Base-by-base conservation (phyloP, 1,140 invertebrate species). In the Delia radicum region DNA sequence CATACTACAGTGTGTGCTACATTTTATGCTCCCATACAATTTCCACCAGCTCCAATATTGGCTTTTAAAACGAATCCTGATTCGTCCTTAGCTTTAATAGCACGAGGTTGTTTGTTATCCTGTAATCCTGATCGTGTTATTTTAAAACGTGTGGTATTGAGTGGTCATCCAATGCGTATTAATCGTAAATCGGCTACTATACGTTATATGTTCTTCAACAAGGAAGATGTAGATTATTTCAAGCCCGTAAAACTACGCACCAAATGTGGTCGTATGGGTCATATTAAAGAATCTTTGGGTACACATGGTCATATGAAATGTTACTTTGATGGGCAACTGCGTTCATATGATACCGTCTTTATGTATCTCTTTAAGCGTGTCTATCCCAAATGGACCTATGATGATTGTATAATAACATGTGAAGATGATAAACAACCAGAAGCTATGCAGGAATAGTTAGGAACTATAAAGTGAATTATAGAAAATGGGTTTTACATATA, bases 221-320 rank as follows among this genome's bases (percentile, higher is more conserved):
- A 94, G 85, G 97, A 99, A 80, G 98, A 99, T 87, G 96, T 99
- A 26, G 85, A 93, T 33, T 99, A 97, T 92, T 99, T 99, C 84
- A 99, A 98, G 85, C 96, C 96, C 7, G 92, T 99, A 29, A 95
- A 97, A 87, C 88, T 99, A 71, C 90, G 92, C 65, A 98, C 98
- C 0, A 98, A 98, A 85, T 95, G 94, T 88, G 98, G 98, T 48
- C 90, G 95, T 63, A 88, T 92, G 81, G 98, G 98, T 24, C 95
- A 99, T 80, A 99, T 99, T 73, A 97, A 95, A 85, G 97, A 99
- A 89, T 92, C 97, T 61, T 87, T 99, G 81, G 98, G 97, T 84
- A 99, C 98, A 10, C 98, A 99, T 87, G 98, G 98, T 5, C 97
- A 99, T 84, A 99, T 99, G 97, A 99, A 99, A 87, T 99, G 97